Conservation (phyloP, 2,888 invertebrate species). For the Cephus pygmeus region DNA sequence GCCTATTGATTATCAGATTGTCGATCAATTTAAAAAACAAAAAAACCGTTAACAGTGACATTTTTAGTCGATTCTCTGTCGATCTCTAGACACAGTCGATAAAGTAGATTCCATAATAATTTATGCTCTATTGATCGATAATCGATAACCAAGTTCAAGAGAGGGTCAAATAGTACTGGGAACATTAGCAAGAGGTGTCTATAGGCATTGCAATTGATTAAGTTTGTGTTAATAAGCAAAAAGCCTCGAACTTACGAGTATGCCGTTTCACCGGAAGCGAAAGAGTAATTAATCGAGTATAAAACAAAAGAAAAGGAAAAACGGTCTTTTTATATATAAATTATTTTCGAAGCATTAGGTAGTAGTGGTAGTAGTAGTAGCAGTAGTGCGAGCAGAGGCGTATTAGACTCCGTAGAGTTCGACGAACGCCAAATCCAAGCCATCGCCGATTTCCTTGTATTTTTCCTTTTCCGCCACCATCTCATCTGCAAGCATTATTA, state of each 20-base stretch:
- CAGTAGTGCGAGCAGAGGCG: constrained; percentile 25
- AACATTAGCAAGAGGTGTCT: not conserved
- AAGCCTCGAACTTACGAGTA: not conserved
- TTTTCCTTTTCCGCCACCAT: constrained; percentile 89
- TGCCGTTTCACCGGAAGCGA: not conserved
- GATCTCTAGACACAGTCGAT: not conserved
- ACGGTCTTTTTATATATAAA: constrained; percentile 25
- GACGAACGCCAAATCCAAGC: constrained; percentile 92
- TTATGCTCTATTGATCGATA: not conserved
- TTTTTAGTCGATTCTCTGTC: not conserved
- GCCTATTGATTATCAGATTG: not conserved
- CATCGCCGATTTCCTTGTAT: constrained; percentile 92
- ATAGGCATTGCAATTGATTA: not conserved
- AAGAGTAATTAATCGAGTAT: not conserved
- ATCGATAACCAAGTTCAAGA: not conserved
- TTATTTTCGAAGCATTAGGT: constrained; percentile 50
- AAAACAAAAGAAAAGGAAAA: not conserved
- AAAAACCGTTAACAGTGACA: not conserved
- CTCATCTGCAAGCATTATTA: constrained; percentile 76
- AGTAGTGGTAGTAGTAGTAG: constrained; percentile 4
- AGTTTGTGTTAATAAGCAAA: not conserved
- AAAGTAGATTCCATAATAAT: not conserved
- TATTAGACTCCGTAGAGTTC: constrained; percentile 72
- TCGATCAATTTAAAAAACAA: not conserved
- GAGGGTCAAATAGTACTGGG: not conserved